phyloP scores from a whole-genome alignment of 2,113 vertebrate species.

The Butastur rufipennis region DNA sequence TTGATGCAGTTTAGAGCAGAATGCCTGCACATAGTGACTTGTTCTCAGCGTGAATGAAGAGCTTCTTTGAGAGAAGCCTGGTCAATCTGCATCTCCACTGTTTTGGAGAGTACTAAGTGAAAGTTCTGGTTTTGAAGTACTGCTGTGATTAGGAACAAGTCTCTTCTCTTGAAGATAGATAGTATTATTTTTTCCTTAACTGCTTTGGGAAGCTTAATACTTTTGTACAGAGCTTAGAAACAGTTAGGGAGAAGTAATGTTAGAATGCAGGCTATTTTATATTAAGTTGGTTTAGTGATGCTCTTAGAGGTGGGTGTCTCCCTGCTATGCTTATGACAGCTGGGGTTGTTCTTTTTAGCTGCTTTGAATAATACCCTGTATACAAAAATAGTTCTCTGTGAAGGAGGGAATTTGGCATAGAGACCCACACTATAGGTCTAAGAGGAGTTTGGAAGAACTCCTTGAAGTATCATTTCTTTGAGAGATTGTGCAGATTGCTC shows the following conservation, averaged over 20 bases:
- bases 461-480: neutral
- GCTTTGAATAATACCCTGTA: constrained; percentile 53
- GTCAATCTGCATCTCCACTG: neutral
- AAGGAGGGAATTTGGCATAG: constrained; percentile 49
- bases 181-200: neutral
- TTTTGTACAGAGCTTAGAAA: neutral
- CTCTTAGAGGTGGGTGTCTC: constrained; percentile 57
- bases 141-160: neutral
- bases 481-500: constrained; percentile 15
- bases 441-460: constrained; percentile 42
- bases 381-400: constrained; percentile 51
- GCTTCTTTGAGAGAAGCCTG: neutral
- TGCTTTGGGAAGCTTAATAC: neutral
- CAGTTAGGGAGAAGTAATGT: neutral
- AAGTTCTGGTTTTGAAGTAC: neutral
- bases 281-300: constrained; percentile 22
- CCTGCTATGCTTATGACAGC: constrained; percentile 53
- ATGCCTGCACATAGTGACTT: neutral
- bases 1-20: neutral
- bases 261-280: constrained; percentile 30
- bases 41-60: neutral
- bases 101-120: neutral
- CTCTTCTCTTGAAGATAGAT: neutral
- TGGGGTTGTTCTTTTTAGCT: constrained; percentile 63
- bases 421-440: constrained; percentile 19